Evolutionary conservation across 2,797 vertebrate genomes (phyloP).

Genomic region (Catostomus latipinnis): DNA sequence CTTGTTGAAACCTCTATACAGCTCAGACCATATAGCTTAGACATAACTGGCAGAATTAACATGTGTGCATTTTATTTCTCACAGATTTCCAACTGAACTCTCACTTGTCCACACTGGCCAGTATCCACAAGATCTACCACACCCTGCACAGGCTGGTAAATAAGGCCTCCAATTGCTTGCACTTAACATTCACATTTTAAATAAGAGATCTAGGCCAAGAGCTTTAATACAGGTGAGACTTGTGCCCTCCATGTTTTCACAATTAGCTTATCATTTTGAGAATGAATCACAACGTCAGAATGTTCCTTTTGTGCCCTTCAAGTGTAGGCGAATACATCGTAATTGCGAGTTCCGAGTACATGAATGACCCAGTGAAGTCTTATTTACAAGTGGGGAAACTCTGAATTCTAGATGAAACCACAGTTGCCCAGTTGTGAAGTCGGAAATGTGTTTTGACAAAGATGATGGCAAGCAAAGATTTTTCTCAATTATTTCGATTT

Average conservation of each 20-base stretch:
- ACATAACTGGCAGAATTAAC: background rate
- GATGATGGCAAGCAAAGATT: too few relatives aligned
- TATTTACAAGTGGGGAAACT: too few relatives aligned
- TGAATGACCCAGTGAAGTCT: too few relatives aligned
- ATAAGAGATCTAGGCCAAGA: background rate
- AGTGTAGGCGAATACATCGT: too few relatives aligned
- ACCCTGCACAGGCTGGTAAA: constrained; percentile 99
- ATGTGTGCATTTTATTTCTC: constrained; percentile 28
- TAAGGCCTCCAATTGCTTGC: constrained; percentile 7
- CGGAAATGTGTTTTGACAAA: too few relatives aligned
- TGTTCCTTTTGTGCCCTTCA: too few relatives aligned
- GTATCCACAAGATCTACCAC: constrained; percentile 99
- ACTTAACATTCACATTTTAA: background rate
- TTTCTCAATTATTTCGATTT: too few relatives aligned
- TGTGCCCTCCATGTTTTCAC: background rate
- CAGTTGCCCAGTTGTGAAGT: too few relatives aligned
- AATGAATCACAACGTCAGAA: too few relatives aligned
- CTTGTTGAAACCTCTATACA: background rate
- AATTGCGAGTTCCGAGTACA: too few relatives aligned
- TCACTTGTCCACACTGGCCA: constrained; percentile 98
- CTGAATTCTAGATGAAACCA: too few relatives aligned
- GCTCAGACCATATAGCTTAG: constrained; percentile 5
- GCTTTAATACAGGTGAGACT: background rate
- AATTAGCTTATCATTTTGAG: background rate
- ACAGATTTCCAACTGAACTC: constrained; percentile 99